Percentiles rank a stretch among this genome's conserved stretches.
Conservation (phyloP, 1,140 invertebrate genomes). For the Pantala flavescens region DNA sequence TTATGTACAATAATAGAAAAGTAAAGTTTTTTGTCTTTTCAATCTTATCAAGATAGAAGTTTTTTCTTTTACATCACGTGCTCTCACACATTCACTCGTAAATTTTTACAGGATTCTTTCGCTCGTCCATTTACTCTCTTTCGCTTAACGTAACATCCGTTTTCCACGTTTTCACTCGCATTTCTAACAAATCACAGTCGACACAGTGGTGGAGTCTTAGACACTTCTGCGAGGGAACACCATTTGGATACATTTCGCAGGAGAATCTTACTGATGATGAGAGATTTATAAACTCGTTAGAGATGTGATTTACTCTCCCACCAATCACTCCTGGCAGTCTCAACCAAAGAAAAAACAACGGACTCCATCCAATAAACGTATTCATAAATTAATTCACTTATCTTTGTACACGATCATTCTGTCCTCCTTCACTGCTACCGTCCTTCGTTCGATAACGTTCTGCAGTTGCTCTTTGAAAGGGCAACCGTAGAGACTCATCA, state of each 20-base stretch:
- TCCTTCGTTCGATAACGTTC: too few species aligned
- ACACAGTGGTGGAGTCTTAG: neutral
- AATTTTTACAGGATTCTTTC: neutral
- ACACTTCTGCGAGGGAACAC: neutral
- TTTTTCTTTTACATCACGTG: neutral
- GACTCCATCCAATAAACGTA: too few species aligned
- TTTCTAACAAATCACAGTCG: conserved; percentile 1
- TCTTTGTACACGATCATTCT: too few species aligned
- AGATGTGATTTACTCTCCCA: too few species aligned
- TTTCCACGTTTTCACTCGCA: neutral
- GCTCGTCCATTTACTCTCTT: neutral
- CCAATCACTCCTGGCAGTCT: too few species aligned
- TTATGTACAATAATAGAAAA: neutral
- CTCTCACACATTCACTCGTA: neutral
- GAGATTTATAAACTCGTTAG: too few species aligned
- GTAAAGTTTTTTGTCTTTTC: neutral
- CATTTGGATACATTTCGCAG: too few species aligned
- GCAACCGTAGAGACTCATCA: neutral
- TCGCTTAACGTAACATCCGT: neutral
- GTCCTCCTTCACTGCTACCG: too few species aligned
- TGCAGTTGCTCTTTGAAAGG: too few species aligned
- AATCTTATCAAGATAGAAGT: neutral
- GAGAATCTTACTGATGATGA: too few species aligned
- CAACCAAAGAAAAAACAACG: too few species aligned
- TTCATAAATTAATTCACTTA: too few species aligned